phyloP scores from a whole-genome alignment of 2,113 vertebrate genomes.

The Proteles cristata region DNA sequence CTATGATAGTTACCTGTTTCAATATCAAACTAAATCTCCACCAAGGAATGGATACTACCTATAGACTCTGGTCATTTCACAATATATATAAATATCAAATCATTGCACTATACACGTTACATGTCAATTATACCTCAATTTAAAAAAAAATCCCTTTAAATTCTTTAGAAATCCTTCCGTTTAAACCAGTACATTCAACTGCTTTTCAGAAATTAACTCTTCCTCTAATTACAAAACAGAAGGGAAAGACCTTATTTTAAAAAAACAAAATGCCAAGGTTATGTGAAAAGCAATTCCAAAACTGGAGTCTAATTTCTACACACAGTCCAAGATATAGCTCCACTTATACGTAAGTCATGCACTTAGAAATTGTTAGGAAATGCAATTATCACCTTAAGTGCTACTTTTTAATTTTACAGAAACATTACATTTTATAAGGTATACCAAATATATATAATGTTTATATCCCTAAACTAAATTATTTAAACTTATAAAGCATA shows the following conservation, averaged over 20 bases:
- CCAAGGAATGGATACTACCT: background rate
- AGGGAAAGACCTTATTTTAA: background rate
- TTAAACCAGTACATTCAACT: background rate
- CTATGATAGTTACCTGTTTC: background rate
- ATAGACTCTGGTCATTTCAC: background rate
- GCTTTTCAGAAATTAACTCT: slow-evolving; percentile 19
- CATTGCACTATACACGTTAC: background rate
- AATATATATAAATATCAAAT: background rate
- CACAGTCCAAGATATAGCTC: background rate
- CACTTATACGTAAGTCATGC: background rate
- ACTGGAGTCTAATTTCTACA: background rate
- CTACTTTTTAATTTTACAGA: background rate
- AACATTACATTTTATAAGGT: background rate
- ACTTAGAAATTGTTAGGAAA: background rate
- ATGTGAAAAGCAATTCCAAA: background rate
- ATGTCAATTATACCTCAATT: background rate
- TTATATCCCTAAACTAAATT: background rate
- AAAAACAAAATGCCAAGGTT: background rate
- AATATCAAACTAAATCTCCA: background rate
- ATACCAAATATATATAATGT: background rate
- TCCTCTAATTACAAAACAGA: background rate
- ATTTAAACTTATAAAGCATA: background rate
- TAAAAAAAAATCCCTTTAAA: background rate
- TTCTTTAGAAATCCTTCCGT: background rate
- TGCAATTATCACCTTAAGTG: background rate